Evolutionary conservation across 2,797 vertebrate genomes (phyloP), one percentile per base, ranked within the genome.

Genomic region (Lerista edwardsae): DNA sequence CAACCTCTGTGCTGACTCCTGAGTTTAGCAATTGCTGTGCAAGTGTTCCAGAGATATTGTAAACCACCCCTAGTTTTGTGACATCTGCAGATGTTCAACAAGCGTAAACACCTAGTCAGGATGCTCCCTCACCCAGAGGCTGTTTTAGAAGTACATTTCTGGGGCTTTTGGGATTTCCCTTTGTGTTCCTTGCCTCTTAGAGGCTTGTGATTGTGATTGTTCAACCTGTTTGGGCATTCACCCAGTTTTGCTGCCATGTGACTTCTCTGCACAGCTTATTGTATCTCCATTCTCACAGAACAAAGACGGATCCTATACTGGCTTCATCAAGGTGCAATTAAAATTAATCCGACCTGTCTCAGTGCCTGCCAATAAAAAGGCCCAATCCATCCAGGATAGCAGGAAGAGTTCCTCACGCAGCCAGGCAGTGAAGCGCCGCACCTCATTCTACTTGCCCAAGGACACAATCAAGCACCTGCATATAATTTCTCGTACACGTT

Each of bases 381-480:
- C 92, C 2, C 87, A 96, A 17, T 84, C 94, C 2, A 84, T 95
- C 44, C 95, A 96, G 83, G 96, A 96, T 0, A 93, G 95, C 1
- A 94, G 89, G 67, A 86, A 80, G 10, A 91, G 91, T 39, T 51
- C 90, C n/a, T 91, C 69, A 0, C 93, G 94, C 2, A 44, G 88
- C 39, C 92, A 96, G 65, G 91, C 93, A 0, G 93, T 97, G 93
- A 97, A 92, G 80, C 97, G 97, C 8, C 97, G 98, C 65, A 99
- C 98, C 0, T 99, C 98, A 79, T 99, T 99, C 95, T 99, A 99
- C 95, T 96, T 99, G 91, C 98, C 98, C n/a, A 98, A 97, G 93
- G 98, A 98, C 9, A 95, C 97, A 1, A 96, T 97, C 80, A 99
- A 99, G 89, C 98, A 99, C 94, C 94, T 99, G 82, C 98, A 99